Conservation (phyloP, 2,888 invertebrate species). For the Vandiemenella viatica region DNA sequence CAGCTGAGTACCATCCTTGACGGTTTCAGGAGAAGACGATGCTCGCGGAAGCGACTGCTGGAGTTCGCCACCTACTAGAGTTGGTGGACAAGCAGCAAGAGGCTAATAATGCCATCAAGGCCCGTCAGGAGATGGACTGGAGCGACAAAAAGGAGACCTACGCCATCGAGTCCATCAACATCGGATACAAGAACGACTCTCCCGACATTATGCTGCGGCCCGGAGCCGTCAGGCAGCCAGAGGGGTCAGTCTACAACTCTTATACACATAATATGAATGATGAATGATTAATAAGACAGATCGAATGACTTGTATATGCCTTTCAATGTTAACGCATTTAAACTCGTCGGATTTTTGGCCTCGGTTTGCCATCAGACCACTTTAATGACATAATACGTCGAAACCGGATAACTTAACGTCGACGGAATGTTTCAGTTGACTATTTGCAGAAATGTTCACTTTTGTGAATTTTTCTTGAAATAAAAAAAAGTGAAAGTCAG, state of each 20-base stretch:
- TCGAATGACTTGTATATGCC: neutral
- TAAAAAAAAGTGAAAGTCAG: too few species aligned
- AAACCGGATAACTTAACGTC: too few species aligned
- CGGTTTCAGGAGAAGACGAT: too few species aligned
- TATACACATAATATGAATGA: neutral
- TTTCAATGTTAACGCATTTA: too few species aligned
- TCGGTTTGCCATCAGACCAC: too few species aligned
- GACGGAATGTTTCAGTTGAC: too few species aligned
- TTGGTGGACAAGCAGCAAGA: conserved; percentile 53
- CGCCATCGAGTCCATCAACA: conserved; percentile 54
- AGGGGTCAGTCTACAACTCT: conserved; percentile 36
- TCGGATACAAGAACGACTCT: conserved; percentile 52
- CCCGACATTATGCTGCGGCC: conserved; percentile 60
- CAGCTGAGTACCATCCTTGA: too few species aligned
- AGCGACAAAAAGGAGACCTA: conserved; percentile 75
- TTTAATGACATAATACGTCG: too few species aligned
- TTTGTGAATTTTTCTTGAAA: too few species aligned
- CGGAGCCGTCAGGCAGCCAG: conserved; percentile 64
- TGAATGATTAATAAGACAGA: neutral
- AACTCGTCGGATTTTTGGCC: too few species aligned
- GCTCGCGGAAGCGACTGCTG: too few species aligned
- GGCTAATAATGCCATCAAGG: conserved; percentile 65
- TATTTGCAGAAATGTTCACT: too few species aligned
- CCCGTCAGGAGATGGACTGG: conserved; percentile 77
- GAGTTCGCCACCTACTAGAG: conserved; percentile 40